These are phyloP conservation scores for Drosophila robusta DNA, from an alignment of 2,888 invertebrate species.

Conservation along the genomic window DNA sequence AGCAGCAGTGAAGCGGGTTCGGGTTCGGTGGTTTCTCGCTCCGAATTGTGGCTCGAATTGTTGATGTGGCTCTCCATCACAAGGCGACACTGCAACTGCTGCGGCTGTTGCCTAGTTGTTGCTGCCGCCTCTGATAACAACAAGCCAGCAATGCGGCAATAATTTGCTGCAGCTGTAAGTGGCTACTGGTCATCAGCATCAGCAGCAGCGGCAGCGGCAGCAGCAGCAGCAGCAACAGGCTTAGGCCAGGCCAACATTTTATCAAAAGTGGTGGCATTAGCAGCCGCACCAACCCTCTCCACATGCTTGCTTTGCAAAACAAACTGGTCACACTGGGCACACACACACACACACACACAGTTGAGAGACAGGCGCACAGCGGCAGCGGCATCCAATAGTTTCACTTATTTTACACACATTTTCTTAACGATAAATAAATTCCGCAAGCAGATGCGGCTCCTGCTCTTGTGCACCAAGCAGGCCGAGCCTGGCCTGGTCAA, in stretches of 20 bases:
- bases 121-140: constrained; percentile 69
- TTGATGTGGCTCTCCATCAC: constrained; percentile 63
- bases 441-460: constrained; percentile 73
- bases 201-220: constrained; percentile 14
- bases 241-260: constrained; percentile 77
- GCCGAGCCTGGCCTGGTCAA: constrained; percentile 48
- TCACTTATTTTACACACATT: constrained; percentile 78
- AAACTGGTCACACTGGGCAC: constrained; percentile 70
- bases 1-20: constrained; percentile 50
- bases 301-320: constrained; percentile 31
- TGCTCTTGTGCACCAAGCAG: constrained; percentile 37
- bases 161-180: constrained; percentile 71
- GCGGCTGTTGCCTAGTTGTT: constrained; percentile 29
- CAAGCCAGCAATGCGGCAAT: constrained; percentile 69
- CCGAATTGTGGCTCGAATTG: constrained; percentile 43
- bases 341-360: constrained; percentile 11
- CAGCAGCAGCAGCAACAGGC: constrained; percentile 58
- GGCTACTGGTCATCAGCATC: constrained; percentile 82
- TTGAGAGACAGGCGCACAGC: constrained; percentile 33
- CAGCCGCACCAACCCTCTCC: constrained; percentile 15
- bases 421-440: constrained; percentile 78
- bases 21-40: constrained; percentile 16
- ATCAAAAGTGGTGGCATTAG: constrained; percentile 80
- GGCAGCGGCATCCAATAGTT: constrained; percentile 70
- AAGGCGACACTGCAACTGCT: constrained; percentile 27